phyloP scores from a whole-genome alignment of 1,140 invertebrate species.

The Polyergus mexicanus region DNA sequence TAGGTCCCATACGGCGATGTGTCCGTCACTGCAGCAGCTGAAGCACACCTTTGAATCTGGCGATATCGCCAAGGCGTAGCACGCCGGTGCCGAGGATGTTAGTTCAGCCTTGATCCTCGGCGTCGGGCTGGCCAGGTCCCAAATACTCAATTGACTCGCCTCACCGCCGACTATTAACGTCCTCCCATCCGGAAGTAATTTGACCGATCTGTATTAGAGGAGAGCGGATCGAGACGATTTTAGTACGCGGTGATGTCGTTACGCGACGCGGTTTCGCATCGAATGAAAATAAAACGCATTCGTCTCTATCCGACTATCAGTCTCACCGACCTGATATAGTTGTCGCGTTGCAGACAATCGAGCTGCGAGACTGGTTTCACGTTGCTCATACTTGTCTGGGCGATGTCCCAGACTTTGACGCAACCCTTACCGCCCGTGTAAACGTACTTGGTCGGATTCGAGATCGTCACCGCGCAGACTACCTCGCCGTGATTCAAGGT shows the following conservation, averaged over 20 bases:
- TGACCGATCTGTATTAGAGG: constrained; percentile 89
- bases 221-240: neutral
- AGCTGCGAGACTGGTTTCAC: constrained; percentile 93
- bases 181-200: constrained; percentile 95
- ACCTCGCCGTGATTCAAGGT: constrained; percentile 94
- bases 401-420: constrained; percentile 95
- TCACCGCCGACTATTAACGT: constrained; percentile 97
- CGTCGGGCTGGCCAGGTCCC: constrained; percentile 94
- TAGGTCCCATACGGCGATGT: constrained; percentile 98
- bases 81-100: constrained; percentile 96
- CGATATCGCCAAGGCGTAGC: constrained; percentile 96
- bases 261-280: neutral
- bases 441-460: constrained; percentile 93
- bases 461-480: constrained; percentile 95
- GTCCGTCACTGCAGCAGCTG: constrained; percentile 98
- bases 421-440: constrained; percentile 97
- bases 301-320: neutral
- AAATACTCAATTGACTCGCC: constrained; percentile 95
- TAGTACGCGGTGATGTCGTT: neutral
- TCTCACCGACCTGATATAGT: constrained; percentile 95
- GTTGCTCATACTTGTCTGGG: constrained; percentile 88
- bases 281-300: neutral
- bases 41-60: constrained; percentile 98
- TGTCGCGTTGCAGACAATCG: constrained; percentile 95
- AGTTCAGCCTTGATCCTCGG: constrained; percentile 97